Evolutionary conservation across 2,113 vertebrate genomes (phyloP), one percentile per base, ranked within the genome.

Genomic region (Macroglossus sobrinus): DNA sequence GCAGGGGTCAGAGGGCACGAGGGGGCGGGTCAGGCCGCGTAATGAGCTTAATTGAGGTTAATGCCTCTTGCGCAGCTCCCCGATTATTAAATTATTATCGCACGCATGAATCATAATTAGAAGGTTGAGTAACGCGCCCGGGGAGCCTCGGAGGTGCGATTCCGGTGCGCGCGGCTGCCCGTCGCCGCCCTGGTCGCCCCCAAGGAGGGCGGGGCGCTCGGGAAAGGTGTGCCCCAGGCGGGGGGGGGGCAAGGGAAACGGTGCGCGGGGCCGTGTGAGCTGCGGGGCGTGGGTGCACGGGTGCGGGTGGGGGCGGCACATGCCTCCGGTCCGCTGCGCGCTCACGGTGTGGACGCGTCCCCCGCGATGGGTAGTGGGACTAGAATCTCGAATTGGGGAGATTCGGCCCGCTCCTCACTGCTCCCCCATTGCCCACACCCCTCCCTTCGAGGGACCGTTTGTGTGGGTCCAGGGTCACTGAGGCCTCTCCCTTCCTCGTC

Each of bases 1-100:
- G 13, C 78, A 28, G 9, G 12, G 80, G 53, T 78, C 43, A 2
- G 43, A 86, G 38, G 80, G 53, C 85, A 89, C 95, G 95, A 15
- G 74, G 97, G 97, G 98, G 94, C 96, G 95, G 98, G 98, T 97
- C 98, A 98, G 97, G 97, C 98, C 95, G 97, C 47, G 79, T 99
- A 99, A 99, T 99, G 99, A 99, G 99, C 99, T 98, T 99, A 99
- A 99, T 99, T 99, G 99, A 99, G 99, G 99, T 99, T 99, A 99
- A 99, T 98, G 99, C 99, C 98, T 98, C 99, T 98, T 97, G 98
- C 98, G 98, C 98, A 98, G 98, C 98, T 98, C 98, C 98, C 98
- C 98, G 99, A 99, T 99, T 99, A 99, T 99, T 99, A 99, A 99
- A 99, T 99, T 99, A 98, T 99, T 98, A 99, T 99, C 98, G 97